These are phyloP conservation scores for Diplosoma virens DNA, from an alignment of 23 tunicate genomes.

Conservation along the genomic window DNA sequence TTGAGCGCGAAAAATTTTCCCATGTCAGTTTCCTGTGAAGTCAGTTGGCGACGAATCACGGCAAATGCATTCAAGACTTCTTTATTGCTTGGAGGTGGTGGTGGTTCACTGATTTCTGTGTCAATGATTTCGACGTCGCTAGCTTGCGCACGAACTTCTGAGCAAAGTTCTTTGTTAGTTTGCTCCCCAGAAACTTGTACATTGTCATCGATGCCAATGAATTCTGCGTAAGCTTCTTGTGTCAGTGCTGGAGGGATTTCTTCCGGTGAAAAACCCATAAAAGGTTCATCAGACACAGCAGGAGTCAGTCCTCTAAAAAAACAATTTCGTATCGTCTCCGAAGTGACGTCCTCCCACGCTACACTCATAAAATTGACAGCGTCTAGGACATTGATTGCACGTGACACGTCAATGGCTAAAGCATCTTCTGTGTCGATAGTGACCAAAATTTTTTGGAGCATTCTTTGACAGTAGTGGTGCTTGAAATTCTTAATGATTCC, in stretches of 20 bases:
- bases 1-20: no score
- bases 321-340: constrained; percentile 25
- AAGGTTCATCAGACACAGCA: constrained; percentile 29
- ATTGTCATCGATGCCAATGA: neutral
- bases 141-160: neutral
- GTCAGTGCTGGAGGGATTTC: constrained; percentile 13
- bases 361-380: constrained; percentile 21
- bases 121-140: neutral
- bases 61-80: neutral
- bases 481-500: constrained; percentile 39
- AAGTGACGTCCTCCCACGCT: constrained; percentile 8
- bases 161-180: neutral
- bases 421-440: constrained; percentile 12
- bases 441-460: no score
- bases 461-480: constrained; percentile 2
- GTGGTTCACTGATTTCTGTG: no score
- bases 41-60: neutral
- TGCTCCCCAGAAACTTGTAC: neutral
- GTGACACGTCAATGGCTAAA: constrained; percentile 25
- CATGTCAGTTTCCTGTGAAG: no score
- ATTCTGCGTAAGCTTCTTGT: constrained; percentile 1
- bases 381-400: constrained; percentile 7
- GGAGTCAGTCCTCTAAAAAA: constrained; percentile 31
- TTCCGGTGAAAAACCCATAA: constrained; percentile 11
- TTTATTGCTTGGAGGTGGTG: constrained; percentile 7